Evolutionary conservation across 2,797 vertebrate species (phyloP), one percentile per base, ranked within the genome.

Genomic region (Percopsis omiscomaycus): DNA sequence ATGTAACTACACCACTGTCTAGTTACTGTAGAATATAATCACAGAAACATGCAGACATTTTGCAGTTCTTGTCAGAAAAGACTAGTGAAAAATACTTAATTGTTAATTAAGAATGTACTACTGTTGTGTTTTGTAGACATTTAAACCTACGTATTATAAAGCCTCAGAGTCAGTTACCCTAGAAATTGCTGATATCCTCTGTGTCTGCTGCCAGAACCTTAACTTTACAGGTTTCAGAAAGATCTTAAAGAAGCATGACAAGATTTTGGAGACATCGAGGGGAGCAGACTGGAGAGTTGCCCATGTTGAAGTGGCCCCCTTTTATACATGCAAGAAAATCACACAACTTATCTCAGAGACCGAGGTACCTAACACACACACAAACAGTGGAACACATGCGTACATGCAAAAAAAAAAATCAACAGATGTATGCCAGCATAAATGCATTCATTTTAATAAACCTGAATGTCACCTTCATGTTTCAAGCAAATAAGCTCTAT

Each of bases 311-410:
- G 96, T 98, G 78, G 98, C 97, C 52, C 96, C 98, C 0, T 99
- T 99, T 90, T 99, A 98, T 85, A 99, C 94, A 0, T 98, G 97
- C 94, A 99, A 99, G 88, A 99, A 99, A 86, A 99, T 99, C 89
- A 98, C 97, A 58, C 97, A 97, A 86, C 93, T 99, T 52, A 99
- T 99, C 88, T 98, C 96, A 0, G 97, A 99, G 91, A 98, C 97
- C 0, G 97, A 99, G 95, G 97, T 98, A 86, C 10, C 2, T 14
- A 4, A 22, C 15, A 32, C 16, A 29, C 45, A 30, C 6, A 22
- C 15, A 32, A 29, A 29, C 45, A 30, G 32, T 37, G 32, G 32
- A 52, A 50, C n/a, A 28, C 15, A 3, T 4, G 9, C 15, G 12
- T 4, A 55, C 28, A 13, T 56, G n/a, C 60, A 42, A 22, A 30